Evolutionary conservation across 2,113 vertebrate genomes (phyloP).

Genomic region (Lampris incognitus): DNA sequence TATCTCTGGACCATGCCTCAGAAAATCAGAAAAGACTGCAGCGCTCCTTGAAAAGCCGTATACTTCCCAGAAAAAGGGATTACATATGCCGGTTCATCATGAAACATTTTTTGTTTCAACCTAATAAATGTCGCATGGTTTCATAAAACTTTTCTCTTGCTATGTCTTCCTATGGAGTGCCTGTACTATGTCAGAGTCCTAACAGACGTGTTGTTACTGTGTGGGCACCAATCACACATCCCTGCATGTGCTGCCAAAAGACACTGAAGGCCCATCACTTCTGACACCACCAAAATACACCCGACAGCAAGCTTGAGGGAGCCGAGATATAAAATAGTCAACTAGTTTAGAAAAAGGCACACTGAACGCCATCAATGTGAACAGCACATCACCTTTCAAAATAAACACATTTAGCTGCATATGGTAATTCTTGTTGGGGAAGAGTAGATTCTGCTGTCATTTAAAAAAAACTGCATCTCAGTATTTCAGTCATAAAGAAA

Average conservation of each 20-base stretch:
- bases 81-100: no score
- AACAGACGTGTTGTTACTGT: constrained; percentile 35
- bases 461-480: no score
- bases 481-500: no score
- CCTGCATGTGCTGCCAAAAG: not conserved
- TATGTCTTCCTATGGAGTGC: no score
- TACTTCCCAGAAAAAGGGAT: no score
- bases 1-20: no score
- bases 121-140: constrained; percentile 23
- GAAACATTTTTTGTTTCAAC: not conserved
- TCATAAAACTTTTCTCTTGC: no score
- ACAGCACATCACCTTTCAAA: not conserved
- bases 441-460: no score
- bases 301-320: constrained; percentile 15
- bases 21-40: no score
- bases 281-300: constrained; percentile 18
- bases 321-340: constrained; percentile 11
- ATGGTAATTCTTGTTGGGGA: no score
- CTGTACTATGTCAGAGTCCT: constrained; percentile 6
- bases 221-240: constrained; percentile 41
- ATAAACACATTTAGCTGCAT: not conserved
- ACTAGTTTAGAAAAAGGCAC: not conserved
- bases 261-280: constrained; percentile 8
- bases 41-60: no score
- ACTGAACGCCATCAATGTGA: not conserved